Conservation (phyloP, 2,113 vertebrate species). For the Mus pahari region DNA sequence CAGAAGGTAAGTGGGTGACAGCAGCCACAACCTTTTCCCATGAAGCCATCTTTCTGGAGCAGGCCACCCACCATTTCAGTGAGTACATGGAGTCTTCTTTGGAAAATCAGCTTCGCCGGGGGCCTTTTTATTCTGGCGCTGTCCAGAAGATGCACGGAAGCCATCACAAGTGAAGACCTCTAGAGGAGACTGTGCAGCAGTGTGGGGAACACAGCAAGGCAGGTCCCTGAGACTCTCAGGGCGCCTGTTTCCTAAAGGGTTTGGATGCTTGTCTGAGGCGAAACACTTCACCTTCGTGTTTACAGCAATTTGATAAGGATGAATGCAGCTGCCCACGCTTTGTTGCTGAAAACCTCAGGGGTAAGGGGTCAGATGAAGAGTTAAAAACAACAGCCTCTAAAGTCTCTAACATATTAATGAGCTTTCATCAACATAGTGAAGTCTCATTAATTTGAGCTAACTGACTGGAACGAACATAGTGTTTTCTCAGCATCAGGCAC, state of each 20-base stretch:
- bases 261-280: not conserved
- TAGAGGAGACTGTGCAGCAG: not conserved
- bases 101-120: not conserved
- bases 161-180: fast-evolving
- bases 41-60: not conserved
- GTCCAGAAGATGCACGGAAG: not conserved
- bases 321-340: not conserved
- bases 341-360: not conserved
- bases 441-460: slow-evolving; percentile 39
- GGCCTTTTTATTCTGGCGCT: not conserved
- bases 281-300: not conserved
- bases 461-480: not conserved
- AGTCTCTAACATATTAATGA: not conserved
- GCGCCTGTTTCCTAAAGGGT: too few relatives aligned
- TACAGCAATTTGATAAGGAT: not conserved
- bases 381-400: not conserved
- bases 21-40: fast-evolving
- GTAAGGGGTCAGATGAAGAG: not conserved
- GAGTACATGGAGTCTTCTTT: not conserved
- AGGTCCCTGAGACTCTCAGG: not conserved
- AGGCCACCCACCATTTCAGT: not conserved
- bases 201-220: not conserved
- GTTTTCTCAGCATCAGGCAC: not conserved
- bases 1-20: not conserved
- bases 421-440: not conserved